These are phyloP conservation scores for Kryptolebias marmoratus DNA, from an alignment of 2,113 vertebrate species.

Conservation along the genomic window DNA sequence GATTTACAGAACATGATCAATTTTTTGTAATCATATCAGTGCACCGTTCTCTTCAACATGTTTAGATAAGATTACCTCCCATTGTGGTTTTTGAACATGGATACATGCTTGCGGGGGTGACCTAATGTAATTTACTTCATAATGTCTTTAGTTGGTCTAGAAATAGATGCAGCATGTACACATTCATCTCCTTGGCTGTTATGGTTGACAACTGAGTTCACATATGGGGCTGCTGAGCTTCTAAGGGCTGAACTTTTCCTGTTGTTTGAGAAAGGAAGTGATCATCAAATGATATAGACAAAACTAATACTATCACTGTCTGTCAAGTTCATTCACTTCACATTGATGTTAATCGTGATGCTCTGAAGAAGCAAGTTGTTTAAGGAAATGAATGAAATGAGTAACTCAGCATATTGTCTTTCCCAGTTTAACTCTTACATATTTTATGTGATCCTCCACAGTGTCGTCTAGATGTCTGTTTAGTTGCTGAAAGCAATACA, in stretches of 20 bases:
- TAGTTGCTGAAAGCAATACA: constrained; percentile 29
- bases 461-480: constrained; percentile 46
- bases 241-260: constrained; percentile 4
- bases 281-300: constrained; percentile 1
- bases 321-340: constrained; percentile 31
- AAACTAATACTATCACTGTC: constrained; percentile 9
- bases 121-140: constrained; percentile 73
- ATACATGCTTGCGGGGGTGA: constrained; percentile 66
- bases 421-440: constrained; percentile 42
- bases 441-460: constrained; percentile 58
- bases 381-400: constrained; percentile 46
- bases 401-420: constrained; percentile 48
- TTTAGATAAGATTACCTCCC: constrained; percentile 68
- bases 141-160: constrained; percentile 75
- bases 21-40: constrained; percentile 72
- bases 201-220: constrained; percentile 47
- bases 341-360: constrained; percentile 15
- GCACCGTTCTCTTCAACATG: constrained; percentile 60
- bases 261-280: constrained; percentile 5
- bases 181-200: constrained; percentile 55
- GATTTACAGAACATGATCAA: constrained; percentile 73
- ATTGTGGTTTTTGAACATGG: constrained; percentile 65
- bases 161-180: constrained; percentile 69
- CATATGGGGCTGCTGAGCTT: constrained; percentile 17
- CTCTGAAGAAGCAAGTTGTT: constrained; percentile 24